Evolutionary conservation across 2,797 vertebrate genomes (phyloP).

Genomic region (Rhinichthys osculus): DNA sequence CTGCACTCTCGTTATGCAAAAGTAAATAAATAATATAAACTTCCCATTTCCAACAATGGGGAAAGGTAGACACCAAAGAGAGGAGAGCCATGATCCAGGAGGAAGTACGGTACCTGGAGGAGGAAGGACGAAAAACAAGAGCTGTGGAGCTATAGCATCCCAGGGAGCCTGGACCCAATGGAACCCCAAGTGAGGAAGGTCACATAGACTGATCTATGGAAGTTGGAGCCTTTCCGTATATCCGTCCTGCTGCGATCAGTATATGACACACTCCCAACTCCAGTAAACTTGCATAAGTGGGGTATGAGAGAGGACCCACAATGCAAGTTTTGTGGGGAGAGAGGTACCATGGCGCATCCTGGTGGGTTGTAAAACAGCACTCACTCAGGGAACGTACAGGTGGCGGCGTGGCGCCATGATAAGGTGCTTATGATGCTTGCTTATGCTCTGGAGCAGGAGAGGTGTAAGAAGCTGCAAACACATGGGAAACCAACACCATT

Average conservation of each 20-base stretch:
- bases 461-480: neutral
- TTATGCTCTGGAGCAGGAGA: neutral
- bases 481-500: neutral
- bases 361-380: neutral
- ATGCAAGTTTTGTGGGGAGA: neutral
- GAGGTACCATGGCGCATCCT: neutral
- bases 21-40: too few species aligned
- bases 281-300: neutral
- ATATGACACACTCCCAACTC: neutral
- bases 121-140: neutral
- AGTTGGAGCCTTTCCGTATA: neutral
- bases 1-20: neutral
- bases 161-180: conserved; percentile 40
- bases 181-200: conserved; percentile 16
- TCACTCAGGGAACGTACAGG: neutral
- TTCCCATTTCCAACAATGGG: too few species aligned
- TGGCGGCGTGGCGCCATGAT: neutral
- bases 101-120: conserved; percentile 8
- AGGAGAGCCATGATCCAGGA: too few species aligned
- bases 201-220: conserved; percentile 4
- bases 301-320: neutral
- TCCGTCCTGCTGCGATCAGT: neutral
- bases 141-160: neutral
- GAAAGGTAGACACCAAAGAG: too few species aligned
- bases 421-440: neutral